Evolutionary conservation across 1,140 invertebrate genomes (phyloP), one percentile per base, ranked within the genome.

Genomic region (Drosophila repletoides): DNA sequence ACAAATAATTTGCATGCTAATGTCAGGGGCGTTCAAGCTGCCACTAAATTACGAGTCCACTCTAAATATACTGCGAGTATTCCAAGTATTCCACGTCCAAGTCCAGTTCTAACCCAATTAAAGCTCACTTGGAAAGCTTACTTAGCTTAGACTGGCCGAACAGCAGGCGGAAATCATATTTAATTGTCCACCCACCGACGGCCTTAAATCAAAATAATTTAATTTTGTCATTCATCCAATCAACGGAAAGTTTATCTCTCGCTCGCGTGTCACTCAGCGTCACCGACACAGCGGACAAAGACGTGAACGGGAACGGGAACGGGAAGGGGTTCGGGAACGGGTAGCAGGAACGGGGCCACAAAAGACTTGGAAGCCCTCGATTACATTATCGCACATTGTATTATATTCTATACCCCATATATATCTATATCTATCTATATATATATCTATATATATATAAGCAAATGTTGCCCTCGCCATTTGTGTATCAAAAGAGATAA

Each of bases 171-270:
- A 84, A 86, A 84, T 84, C 66, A 86, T 65, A 84, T 86, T 86
- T 84, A 84, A 84, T 84, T 84, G 80, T 84, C 80, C 80, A 84
- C 77, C 71, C 77, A 83, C 84, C 69, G 71, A 56, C 84, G 66
- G 73, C 74, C 56, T 83, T 74, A 88, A 88, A 79, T 88, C 74
- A 88, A 88, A 88, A 77, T 84, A 88, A 83, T 88, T 88, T 72
- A 88, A 88, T 88, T 88, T 75, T 83, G 74, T 83, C 84, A 88
- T 88, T 88, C 74, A 88, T 77, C 68, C 81, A 86, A 86, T 86
- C 80, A 86, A 86, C 46, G 56, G 38, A 63, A 84, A 73, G 77
- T 79, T 83, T 76, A 83, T 81, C 72, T 33, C 38, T 59, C 5
- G 22, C 41, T 43, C 56, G 48, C 46, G 28, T 64, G 38, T 56